Evolutionary conservation across 2,888 invertebrate genomes (phyloP).

Genomic region (Megalurothrips usitatus): DNA sequence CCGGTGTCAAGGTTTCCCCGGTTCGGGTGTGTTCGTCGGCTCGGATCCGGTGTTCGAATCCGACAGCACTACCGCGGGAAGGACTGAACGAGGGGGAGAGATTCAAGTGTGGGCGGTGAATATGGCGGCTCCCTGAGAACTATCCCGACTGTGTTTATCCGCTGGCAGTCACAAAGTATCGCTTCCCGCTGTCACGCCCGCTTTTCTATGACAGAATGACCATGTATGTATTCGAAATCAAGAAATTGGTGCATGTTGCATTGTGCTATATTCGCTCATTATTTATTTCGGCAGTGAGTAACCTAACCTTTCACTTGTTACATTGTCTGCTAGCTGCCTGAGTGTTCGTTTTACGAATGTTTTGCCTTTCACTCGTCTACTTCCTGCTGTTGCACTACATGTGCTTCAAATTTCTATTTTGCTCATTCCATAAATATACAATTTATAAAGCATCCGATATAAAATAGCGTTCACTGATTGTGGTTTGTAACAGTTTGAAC

Average conservation of each 20-base stretch:
- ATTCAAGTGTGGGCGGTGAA: conserved; percentile 8
- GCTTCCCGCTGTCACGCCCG: not conserved
- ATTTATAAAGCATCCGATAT: not conserved
- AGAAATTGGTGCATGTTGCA: not conserved
- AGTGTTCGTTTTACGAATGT: no score
- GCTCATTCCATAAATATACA: not conserved
- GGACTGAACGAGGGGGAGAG: not conserved
- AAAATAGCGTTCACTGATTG: not conserved
- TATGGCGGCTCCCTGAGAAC: conserved; percentile 1
- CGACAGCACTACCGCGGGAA: not conserved
- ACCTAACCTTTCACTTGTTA: not conserved
- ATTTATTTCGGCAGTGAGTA: not conserved
- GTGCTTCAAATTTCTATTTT: not conserved
- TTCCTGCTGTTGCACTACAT: not conserved
- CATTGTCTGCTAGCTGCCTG: not conserved
- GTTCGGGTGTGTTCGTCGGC: not conserved
- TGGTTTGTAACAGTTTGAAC: not conserved
- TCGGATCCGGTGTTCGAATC: not conserved
- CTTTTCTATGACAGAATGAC: not conserved
- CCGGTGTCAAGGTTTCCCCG: not conserved
- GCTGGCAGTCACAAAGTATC: not conserved
- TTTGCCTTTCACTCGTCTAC: no score
- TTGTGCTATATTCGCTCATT: not conserved
- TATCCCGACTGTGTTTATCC: not conserved
- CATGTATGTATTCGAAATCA: not conserved